Evolutionary conservation across 2,113 vertebrate genomes (phyloP), one percentile per base, ranked within the genome.

Genomic region (Oxygymnocypris stewartii): DNA sequence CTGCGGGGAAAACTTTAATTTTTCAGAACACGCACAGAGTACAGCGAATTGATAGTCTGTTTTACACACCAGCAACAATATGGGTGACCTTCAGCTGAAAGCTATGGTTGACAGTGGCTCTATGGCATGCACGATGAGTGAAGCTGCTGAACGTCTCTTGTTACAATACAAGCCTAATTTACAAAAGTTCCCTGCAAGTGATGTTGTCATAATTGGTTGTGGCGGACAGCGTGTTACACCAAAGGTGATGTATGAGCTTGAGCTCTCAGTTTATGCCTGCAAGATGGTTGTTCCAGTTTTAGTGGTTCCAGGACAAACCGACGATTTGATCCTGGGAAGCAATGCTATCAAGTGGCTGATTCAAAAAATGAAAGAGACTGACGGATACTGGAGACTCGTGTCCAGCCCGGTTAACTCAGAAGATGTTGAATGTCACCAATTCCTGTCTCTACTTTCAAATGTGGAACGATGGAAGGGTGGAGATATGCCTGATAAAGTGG

Each of bases 51-150:
- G 76, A 84, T 28, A 88, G 84, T 75, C 69, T 84, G 25, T 88
- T 89, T 44, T 88, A 89, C 47, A 90, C 87, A 12, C 16, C 83
- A 28, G 89, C 87, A 1, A 59, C 28, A 9, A 18, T 31, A 18
- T 63, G 7, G 2, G 7, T 37, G 57, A 47, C 1, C n/a, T 74
- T 73, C 4, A 31, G 5, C 25, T 91, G 20, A 90, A 37, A 87
- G 91, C 86, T 9, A 69, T 91, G 49, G 75, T 89, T 40, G 89
- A 92, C 42, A 90, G 90, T 84, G 84, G 84, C 6, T 88, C 85
- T 6, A 90, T 89, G 89, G 73, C 87, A 40, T 91, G 85, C 11
- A 90, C 85, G 3, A 2, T 91, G 1, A 91, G 76, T 87, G 86
- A 86, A 25, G 4, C 51, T 76, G 71, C 87, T 51, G 85, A 85